These are phyloP conservation scores for Hyla sarda DNA, from an alignment of 2,113 vertebrate species.

Conservation along the genomic window DNA sequence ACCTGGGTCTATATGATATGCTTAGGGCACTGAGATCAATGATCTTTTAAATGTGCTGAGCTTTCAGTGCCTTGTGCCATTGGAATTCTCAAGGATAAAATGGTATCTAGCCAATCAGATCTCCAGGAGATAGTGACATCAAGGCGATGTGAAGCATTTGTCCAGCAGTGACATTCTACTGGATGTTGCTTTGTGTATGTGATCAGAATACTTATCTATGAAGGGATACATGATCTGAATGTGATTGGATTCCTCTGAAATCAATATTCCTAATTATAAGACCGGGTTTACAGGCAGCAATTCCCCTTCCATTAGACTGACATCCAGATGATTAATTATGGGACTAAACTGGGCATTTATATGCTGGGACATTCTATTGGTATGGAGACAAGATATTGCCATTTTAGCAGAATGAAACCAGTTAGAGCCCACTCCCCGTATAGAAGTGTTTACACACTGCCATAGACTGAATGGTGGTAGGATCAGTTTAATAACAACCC, in stretches of 20 bases:
- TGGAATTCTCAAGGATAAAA: background rate
- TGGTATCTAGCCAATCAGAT: background rate
- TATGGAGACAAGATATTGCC: background rate
- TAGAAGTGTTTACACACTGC: background rate
- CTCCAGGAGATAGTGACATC: background rate
- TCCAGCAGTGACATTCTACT: background rate
- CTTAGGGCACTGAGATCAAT: background rate
- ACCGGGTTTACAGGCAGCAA: background rate
- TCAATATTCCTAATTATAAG: background rate
- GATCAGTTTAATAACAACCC: no score
- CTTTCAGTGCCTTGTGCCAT: background rate
- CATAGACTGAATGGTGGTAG: background rate
- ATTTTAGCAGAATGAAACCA: background rate
- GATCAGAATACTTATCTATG: background rate
- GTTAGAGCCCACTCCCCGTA: background rate
- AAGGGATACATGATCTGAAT: background rate
- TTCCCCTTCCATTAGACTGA: background rate
- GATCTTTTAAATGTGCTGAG: conserved; percentile 10
- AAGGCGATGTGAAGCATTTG: background rate
- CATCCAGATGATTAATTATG: background rate
- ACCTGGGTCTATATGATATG: background rate
- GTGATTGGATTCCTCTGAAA: background rate
- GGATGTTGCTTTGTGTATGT: background rate
- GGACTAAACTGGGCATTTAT: background rate
- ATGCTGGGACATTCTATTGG: background rate